Evolutionary conservation across 2,113 vertebrate species (phyloP).

Genomic region (Egretta garzetta): DNA sequence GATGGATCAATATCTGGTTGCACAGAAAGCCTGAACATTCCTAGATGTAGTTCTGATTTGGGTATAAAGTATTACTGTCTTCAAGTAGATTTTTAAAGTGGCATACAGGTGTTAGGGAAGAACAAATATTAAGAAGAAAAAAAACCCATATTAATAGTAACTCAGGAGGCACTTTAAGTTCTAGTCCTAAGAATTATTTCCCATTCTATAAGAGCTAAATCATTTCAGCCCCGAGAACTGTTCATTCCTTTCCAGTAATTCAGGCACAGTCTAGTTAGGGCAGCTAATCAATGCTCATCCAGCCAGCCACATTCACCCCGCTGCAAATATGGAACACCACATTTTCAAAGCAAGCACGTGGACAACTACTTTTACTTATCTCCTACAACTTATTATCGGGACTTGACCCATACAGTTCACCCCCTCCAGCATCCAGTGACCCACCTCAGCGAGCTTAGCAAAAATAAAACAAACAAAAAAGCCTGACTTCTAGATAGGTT

Average conservation of each 20-base stretch:
- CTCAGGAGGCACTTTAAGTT: not conserved
- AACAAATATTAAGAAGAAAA: not conserved
- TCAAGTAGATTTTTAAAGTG: not conserved
- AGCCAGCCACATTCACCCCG: not conserved
- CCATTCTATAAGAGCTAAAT: not conserved
- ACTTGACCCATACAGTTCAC: not conserved
- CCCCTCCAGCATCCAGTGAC: not conserved
- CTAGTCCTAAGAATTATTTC: not conserved
- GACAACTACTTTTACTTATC: not conserved
- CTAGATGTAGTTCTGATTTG: not conserved
- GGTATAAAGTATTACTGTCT: not conserved
- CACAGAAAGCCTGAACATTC: not conserved
- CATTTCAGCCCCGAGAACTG: not conserved
- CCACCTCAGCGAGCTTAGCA: not conserved
- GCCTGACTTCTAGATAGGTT: not conserved
- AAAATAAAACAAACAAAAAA: not conserved
- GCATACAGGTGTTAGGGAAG: not conserved
- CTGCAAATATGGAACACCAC: not conserved
- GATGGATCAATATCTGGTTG: not conserved
- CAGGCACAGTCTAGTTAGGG: not conserved
- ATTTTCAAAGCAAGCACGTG: not conserved
- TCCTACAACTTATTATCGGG: not conserved
- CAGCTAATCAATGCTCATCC: not conserved
- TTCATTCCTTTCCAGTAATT: not conserved
- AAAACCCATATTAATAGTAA: rapidly evolving